A percentile compares a stretch with the other conserved stretches of the same genome.
phyloP scores from a whole-genome alignment of 2,113 vertebrate species.

The Poecilia latipinna region DNA sequence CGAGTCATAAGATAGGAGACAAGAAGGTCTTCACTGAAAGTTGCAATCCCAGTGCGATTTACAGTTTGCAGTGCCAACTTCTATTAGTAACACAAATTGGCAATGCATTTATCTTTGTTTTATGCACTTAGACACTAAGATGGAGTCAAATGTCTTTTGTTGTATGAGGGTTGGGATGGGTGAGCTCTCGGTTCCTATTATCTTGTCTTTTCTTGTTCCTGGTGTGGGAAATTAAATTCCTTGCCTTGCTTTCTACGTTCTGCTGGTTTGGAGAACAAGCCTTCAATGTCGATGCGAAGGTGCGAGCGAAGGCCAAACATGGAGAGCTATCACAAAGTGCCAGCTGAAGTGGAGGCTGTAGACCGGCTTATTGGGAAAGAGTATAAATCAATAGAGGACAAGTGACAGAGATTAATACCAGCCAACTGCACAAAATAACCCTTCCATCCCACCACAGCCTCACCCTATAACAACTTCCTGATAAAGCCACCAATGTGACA shows the following conservation, averaged over 20 bases:
- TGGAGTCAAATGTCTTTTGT: constrained; percentile 50
- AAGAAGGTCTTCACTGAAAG: too few species aligned
- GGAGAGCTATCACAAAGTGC: constrained; percentile 73
- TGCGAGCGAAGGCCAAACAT: constrained; percentile 68
- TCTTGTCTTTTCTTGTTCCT: constrained; percentile 78
- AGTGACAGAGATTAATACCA: constrained; percentile 82
- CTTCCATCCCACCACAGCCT: constrained; percentile 71
- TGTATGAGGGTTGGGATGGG: constrained; percentile 26
- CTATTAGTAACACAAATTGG: background rate
- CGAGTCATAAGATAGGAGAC: background rate
- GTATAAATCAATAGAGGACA: constrained; percentile 83
- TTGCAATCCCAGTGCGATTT: too few species aligned
- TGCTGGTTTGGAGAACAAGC: constrained; percentile 71
- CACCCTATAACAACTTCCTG: constrained; percentile 76
- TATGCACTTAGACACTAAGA: background rate
- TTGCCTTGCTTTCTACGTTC: constrained; percentile 71
- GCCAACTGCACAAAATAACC: constrained; percentile 75
- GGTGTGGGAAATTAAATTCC: constrained; percentile 74
- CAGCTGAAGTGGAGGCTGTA: constrained; percentile 69
- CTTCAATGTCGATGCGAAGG: constrained; percentile 75
- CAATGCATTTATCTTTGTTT: background rate
- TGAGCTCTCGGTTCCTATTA: constrained; percentile 63
- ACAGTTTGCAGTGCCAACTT: background rate
- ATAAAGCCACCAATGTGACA: constrained; percentile 79
- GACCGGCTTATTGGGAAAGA: constrained; percentile 74